Evolutionary conservation across 2,888 invertebrate species (phyloP).

Genomic region (Acrocyrtus sp.): DNA sequence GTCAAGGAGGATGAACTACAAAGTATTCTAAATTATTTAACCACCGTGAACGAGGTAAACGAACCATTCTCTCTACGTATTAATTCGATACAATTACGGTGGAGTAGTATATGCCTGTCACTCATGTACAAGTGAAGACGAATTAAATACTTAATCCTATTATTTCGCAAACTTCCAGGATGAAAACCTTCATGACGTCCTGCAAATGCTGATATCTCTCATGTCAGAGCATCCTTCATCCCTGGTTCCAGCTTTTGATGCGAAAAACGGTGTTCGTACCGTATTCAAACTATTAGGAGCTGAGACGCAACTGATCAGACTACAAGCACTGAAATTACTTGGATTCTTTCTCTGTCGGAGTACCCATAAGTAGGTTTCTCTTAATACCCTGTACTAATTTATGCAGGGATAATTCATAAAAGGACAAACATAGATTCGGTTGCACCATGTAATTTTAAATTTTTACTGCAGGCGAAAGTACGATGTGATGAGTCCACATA

Average conservation of each 20-base stretch:
- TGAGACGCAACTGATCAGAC: constrained; percentile 93
- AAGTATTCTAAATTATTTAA: constrained; percentile 87
- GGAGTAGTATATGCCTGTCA: no score
- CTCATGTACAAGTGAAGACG: background rate
- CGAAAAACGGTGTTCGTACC: constrained; percentile 94
- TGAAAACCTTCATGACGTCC: constrained; percentile 97
- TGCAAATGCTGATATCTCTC: constrained; percentile 95
- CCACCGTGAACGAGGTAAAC: constrained; percentile 96
- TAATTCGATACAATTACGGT: background rate
- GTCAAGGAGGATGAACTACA: constrained; percentile 99
- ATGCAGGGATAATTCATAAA: no score
- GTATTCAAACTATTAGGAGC: constrained; percentile 97
- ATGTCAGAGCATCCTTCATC: constrained; percentile 99
- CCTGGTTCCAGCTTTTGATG: constrained; percentile 99
- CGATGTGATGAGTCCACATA: constrained; percentile 99
- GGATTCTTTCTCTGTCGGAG: constrained; percentile 98
- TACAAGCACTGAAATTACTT: constrained; percentile 94
- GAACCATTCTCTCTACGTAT: background rate
- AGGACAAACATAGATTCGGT: background rate
- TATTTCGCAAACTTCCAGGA: constrained; percentile 72
- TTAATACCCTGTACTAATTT: no score
- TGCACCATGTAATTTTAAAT: no score
- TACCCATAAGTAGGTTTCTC: constrained; percentile 96
- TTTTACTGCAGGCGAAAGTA: constrained; percentile 98
- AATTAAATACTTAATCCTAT: no score